Evolutionary conservation across 2,113 vertebrate species (phyloP), one percentile per base, ranked within the genome.

Genomic region (Anthoscopus minutus): DNA sequence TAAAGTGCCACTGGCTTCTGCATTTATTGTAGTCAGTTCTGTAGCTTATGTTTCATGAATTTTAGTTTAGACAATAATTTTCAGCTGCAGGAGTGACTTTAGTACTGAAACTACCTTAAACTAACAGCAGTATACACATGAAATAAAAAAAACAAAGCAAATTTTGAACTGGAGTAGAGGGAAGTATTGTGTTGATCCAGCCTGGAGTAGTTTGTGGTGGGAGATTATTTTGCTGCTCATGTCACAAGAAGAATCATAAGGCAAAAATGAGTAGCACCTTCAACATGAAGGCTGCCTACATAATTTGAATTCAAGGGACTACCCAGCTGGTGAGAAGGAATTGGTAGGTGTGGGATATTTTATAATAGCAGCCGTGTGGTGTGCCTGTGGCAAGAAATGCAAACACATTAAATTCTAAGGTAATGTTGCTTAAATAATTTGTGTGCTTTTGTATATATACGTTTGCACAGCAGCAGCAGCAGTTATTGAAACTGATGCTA

Each of bases 371-470:
- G 53, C 80, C 24, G 78, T 82, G 91, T 56, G 73, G 19, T 84
- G 13, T 69, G 89, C 45, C 47, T 89, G 22, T 67, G 72, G 53
- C 24, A 71, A 90, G 92, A 92, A 86, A 73, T 61, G 20, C 54
- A 84, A 84, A 48, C 42, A 37, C 60, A 28, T 95, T 86, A 60
- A 87, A 72, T 53, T 82, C n/a, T 4, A 93, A 96, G 77, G 85
- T 64, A 92, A 88, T 72, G 23, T 74, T 70, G 71, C 88, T 89
- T 61, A 87, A 93, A 89, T 93, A 94, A 92, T 81, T 81, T 84
- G 44, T 92, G 69, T 91, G 57, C 54, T 53, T 85, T 56, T 54
- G 38, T 80, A 5, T 60, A 4, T 48, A 33, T 31, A 4, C 50
- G 78, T 94, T 89, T 58, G 61, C 42, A 56, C 38, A 91, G 70